Evolutionary conservation across 2,797 vertebrate genomes (phyloP).

Genomic region (Thunnus albacares): DNA sequence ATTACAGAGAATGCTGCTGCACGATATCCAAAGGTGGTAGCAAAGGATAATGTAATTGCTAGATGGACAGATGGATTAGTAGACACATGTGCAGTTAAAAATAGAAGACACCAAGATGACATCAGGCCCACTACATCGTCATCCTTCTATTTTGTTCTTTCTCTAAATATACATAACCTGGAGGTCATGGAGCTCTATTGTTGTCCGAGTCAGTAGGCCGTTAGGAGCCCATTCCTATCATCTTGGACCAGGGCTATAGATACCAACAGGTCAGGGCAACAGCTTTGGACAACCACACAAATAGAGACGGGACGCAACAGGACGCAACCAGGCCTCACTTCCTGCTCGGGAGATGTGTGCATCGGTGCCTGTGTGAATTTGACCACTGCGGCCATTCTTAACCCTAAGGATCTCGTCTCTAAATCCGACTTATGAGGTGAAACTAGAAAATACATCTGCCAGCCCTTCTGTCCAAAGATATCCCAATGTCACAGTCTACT

Average conservation of each 20-base stretch:
- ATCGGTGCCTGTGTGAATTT: conserved; percentile 6
- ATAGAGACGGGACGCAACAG: conserved; percentile 60
- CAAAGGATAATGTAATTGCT: conserved; percentile 22
- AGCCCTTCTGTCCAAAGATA: conserved; percentile 56
- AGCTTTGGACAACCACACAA: conserved; percentile 67
- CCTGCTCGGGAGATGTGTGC: conserved; percentile 40
- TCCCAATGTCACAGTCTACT: conserved; percentile 47
- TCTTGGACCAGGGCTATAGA: conserved; percentile 79
- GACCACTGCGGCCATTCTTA: conserved; percentile 26
- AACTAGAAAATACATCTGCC: conserved; percentile 58
- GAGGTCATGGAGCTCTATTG: conserved; percentile 75
- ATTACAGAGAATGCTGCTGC: neutral
- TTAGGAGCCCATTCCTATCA: conserved; percentile 70
- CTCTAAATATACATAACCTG: conserved; percentile 75
- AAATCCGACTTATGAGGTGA: conserved; percentile 48
- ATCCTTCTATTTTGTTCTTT: conserved; percentile 62
- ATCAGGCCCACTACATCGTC: conserved; percentile 42
- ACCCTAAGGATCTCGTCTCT: conserved; percentile 23
- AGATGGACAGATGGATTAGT: conserved; percentile 33
- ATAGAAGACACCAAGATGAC: conserved; percentile 47
- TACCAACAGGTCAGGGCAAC: conserved; percentile 75
- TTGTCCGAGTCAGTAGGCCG: conserved; percentile 61
- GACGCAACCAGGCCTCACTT: conserved; percentile 32
- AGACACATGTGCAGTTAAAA: conserved; percentile 53
- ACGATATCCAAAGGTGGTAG: neutral